Evolutionary conservation across 2,113 vertebrate genomes (phyloP), one percentile per base, ranked within the genome.

Genomic region (Agapornis roseicollis): DNA sequence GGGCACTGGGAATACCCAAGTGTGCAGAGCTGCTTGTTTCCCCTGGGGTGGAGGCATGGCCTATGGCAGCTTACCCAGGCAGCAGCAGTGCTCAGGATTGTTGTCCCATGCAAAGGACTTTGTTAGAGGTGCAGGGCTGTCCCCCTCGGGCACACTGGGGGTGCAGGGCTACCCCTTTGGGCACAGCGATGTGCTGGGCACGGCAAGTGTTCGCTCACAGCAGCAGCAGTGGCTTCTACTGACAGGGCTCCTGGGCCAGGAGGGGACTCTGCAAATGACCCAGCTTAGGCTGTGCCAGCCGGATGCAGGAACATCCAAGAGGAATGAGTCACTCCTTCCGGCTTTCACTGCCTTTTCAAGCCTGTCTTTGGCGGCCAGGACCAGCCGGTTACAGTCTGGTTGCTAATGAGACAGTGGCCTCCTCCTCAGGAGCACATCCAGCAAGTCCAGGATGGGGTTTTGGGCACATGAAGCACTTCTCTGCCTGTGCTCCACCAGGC

Each of bases 261-360:
- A 90, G 52, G 53, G 55, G 29, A 56, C 35, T 19, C 55, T 35
- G 70, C 65, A 28, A 72, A 23, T 19, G 87, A 72, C 78, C 80
- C 17, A 9, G 23, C 3, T n/a, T 11, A 18, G 31, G 4, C 1
- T 41, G 56, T 88, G 88, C 82, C 93, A 93, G 81, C 39, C 2
- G 17, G 92, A 96, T 44, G 71, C 25, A 12, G 60, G 74, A 56
- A 46, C 31, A 76, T 96, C 93, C 93, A 92, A 76, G 66, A 58
- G 56, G 65, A 86, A 42, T 93, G 88, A 96, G 83, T 96, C 90
- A 72, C 41, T 86, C 69, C 73, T 95, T 95, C 90, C n/a, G 7
- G 83, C 92, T 97, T 96, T 95, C 83, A 27, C 92, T 93, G 93
- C 88, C 91, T 91, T 89, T 23, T 88, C 82, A 80, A 95, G 89